Base-by-base conservation (phyloP, 2,888 invertebrate species). In the Phengaris arion region DNA sequence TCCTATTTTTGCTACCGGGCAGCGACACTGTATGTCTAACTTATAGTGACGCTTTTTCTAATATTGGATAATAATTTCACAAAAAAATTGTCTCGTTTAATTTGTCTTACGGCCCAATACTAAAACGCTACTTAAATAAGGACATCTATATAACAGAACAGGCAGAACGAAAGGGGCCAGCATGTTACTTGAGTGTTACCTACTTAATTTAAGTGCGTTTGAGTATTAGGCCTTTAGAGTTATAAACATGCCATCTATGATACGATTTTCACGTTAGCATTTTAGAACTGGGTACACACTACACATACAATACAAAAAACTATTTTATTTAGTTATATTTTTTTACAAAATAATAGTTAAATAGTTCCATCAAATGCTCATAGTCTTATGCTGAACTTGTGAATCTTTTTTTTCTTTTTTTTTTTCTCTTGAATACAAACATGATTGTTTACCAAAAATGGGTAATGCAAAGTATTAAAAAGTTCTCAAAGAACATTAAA, bases 281-380 rank as follows among this genome's bases (percentile, higher is more conserved):
- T 70, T 70, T 70, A 6, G 51, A 70, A 70, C 46, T 70, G 70
- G 15, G 70, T 64, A 64, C 64, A 64, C 64, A 64, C 22, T 64
- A 64, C 64, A 64, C 64, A 64, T 22, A 9, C 59, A 59, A 59
- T 9, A 52, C 52, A 52, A 52, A 35, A 35, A 4, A 52, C 10
- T 52, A 52, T 64, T 64, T 64, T 45, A 35, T 64, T 64, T 45
- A 64, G 64, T 64, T 45, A 12, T 45, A 45, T 64, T 64, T 64
- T 57, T 64, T 64, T 64, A 64, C 35, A 64, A 12, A 64, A 45
- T 64, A 12, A 64, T 6, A 64, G 12, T 64, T 12, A 35, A 64
- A 64, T 64, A 64, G 12, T 1, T 64, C 64, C 12, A 35, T 64
- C 10, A 35, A 64, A 64, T 64, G 64, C 13, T 64, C 35, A 64